phyloP scores from a whole-genome alignment of 1,140 invertebrate species.

The Heterodera carotae region DNA sequence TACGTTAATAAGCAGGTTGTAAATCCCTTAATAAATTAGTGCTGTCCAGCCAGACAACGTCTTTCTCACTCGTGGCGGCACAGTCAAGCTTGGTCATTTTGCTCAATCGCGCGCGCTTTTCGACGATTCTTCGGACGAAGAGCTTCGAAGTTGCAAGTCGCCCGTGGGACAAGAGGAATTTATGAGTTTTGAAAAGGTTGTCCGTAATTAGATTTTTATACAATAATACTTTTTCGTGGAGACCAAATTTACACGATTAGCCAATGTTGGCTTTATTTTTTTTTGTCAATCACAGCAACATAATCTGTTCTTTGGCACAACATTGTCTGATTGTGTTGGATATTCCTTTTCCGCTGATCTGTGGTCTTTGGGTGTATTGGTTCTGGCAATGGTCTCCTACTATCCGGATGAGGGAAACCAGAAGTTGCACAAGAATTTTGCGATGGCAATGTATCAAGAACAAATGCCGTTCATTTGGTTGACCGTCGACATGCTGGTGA shows the following conservation, averaged over 20 bases:
- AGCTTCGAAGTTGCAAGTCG: conserved; percentile 33
- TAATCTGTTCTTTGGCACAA: conserved; percentile 27
- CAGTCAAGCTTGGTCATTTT: conserved; percentile 49
- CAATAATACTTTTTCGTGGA: background rate
- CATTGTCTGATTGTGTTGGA: conserved; percentile 4
- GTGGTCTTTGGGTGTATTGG: conserved; percentile 47
- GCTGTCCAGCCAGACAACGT: conserved; percentile 52
- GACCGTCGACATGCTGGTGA: conserved; percentile 47
- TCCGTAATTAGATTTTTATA: background rate
- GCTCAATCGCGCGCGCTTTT: conserved; percentile 37
- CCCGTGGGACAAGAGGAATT: conserved; percentile 52
- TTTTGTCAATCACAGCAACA: conserved; percentile 27
- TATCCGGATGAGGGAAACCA: conserved; percentile 43
- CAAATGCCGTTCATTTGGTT: conserved; percentile 49
- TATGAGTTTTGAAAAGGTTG: conserved; percentile 49
- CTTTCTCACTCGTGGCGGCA: conserved; percentile 45
- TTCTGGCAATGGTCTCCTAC: conserved; percentile 46
- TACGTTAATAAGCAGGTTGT: no score
- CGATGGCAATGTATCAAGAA: conserved; percentile 44
- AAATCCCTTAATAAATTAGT: conserved; percentile 15
- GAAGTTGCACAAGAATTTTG: conserved; percentile 47
- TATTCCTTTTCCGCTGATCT: conserved; percentile 47
- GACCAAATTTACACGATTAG: no score
- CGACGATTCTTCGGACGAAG: conserved; percentile 17
- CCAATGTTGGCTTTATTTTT: no score